A percentile compares a stretch with the other conserved stretches of the same genome.
Conservation (phyloP, 1,140 invertebrate species). For the Cheumatopsyche charites region DNA sequence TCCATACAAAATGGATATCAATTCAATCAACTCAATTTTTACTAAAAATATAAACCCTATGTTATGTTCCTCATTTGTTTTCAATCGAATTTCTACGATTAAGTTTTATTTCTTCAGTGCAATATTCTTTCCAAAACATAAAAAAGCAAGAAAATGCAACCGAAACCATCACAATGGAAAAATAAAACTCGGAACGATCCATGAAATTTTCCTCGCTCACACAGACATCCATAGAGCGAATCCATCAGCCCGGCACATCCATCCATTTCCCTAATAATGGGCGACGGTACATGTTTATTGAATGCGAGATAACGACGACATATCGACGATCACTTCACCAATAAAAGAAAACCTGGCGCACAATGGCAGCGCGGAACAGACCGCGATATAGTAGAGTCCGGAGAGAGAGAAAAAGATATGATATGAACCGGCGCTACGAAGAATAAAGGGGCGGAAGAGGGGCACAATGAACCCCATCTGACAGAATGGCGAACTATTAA, state of each 20-base stretch:
- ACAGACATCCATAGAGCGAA: background rate
- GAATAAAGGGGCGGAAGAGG: conserved; percentile 38
- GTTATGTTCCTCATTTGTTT: too few species aligned
- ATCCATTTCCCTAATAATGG: conserved; percentile 39
- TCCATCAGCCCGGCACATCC: background rate
- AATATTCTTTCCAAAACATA: too few species aligned
- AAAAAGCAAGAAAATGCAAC: too few species aligned
- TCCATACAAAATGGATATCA: too few species aligned
- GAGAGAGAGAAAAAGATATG: conserved; percentile 25
- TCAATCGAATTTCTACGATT: too few species aligned
- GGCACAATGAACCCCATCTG: conserved; percentile 40
- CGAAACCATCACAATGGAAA: too few species aligned
- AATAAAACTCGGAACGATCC: background rate
- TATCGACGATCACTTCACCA: conserved; percentile 44
- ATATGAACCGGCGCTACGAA: conserved; percentile 34
- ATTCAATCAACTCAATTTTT: too few species aligned
- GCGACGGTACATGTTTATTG: conserved; percentile 26
- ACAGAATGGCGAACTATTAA: conserved; percentile 42
- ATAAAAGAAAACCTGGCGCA: conserved; percentile 40
- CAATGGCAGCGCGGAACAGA: conserved; percentile 27
- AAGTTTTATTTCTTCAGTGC: too few species aligned
- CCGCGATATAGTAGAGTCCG: background rate
- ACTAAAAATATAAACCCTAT: too few species aligned
- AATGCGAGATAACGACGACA: conserved; percentile 41
- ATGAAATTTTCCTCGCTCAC: background rate